phyloP scores from a whole-genome alignment of 2,888 invertebrate species.

The Oasisia sp. region DNA sequence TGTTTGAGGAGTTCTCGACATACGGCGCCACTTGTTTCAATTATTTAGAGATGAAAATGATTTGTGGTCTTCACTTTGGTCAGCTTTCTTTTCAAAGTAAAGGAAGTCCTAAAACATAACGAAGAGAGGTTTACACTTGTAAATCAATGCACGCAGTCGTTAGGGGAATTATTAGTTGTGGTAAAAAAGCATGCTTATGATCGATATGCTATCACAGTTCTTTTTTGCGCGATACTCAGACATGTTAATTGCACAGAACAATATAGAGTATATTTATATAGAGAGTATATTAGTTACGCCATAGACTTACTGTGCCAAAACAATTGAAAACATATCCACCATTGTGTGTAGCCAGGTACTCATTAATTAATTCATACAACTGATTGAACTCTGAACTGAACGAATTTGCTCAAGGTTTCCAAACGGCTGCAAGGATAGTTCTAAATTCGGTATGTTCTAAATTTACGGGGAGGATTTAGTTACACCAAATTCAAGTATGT shows the following conservation, averaged over 20 bases:
- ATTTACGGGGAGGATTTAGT: neutral
- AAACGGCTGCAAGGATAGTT: no score
- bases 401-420: no score
- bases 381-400: no score
- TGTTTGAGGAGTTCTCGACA: neutral
- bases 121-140: neutral
- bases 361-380: no score
- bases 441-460: neutral
- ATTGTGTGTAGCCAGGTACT: no score
- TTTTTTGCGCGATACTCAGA: no score
- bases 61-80: neutral
- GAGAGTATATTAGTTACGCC: no score
- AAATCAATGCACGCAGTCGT: neutral
- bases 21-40: neutral
- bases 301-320: no score
- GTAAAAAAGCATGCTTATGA: neutral
- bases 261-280: no score
- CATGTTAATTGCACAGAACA: no score
- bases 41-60: neutral
- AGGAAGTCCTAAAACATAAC: neutral
- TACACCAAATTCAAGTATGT: neutral
- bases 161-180: neutral
- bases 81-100: slow-evolving; percentile 13
- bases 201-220: neutral
- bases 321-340: no score